Percentiles rank a stretch among this genome's conserved stretches.
Evolutionary conservation across 2,797 vertebrate genomes (phyloP).

Genomic region (Pipistrellus pipistrellus): DNA sequence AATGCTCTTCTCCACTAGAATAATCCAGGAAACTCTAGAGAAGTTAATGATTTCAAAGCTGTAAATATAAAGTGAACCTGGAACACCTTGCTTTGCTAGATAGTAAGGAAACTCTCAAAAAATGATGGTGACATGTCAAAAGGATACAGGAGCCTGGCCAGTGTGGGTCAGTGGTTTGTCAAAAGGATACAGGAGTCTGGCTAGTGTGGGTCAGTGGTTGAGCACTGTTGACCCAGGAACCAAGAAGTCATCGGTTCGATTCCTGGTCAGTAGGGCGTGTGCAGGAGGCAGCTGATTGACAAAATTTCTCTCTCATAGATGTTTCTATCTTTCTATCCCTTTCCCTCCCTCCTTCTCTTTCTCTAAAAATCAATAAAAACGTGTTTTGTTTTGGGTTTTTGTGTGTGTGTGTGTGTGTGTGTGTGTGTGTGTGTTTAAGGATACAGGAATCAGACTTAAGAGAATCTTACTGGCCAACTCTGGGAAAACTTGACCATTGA

Average conservation of each 20-base stretch:
- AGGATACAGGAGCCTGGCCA: neutral
- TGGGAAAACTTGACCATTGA: neutral
- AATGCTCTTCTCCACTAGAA: neutral
- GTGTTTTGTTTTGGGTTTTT: too few relatives aligned
- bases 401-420: too few relatives aligned
- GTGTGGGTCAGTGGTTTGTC: too few relatives aligned
- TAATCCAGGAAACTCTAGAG: neutral
- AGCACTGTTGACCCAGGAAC: too few relatives aligned
- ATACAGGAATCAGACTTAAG: neutral
- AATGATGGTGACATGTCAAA: neutral
- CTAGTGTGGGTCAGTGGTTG: too few relatives aligned
- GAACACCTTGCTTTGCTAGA: neutral
- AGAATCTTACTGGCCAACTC: neutral
- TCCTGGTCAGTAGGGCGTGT: too few relatives aligned
- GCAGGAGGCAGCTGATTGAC: too few relatives aligned
- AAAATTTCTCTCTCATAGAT: too few relatives aligned
- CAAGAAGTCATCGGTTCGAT: too few relatives aligned
- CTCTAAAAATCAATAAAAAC: too few relatives aligned
- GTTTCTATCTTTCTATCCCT: too few relatives aligned
- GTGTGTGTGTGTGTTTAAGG: neutral
- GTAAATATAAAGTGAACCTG: neutral
- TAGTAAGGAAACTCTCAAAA: neutral
- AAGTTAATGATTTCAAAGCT: constrained; percentile 11
- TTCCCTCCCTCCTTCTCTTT: too few relatives aligned
- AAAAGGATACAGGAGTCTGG: neutral